Percentiles rank a stretch among this genome's conserved stretches.
Evolutionary conservation across 1,140 invertebrate genomes (phyloP).

Genomic region (Saccostrea cuccullata): DNA sequence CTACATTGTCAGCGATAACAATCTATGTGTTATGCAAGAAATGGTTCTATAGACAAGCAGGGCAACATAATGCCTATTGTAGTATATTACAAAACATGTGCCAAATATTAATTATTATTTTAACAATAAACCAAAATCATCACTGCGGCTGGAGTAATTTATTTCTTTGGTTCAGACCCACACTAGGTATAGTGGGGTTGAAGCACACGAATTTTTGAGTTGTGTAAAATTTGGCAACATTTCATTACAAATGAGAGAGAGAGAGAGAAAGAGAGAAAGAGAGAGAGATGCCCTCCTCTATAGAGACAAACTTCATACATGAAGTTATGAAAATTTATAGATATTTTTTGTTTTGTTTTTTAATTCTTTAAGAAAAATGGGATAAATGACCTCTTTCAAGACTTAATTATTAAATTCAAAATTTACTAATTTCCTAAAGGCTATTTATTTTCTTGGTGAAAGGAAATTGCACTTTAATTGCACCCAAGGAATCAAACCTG

Average conservation of each 20-base stretch:
- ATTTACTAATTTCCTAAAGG: too few species aligned
- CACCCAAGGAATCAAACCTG: too few species aligned
- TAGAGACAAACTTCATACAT: not conserved
- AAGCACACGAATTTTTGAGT: not conserved
- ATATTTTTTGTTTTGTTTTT: too few species aligned
- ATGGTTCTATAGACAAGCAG: not conserved
- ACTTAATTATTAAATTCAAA: too few species aligned
- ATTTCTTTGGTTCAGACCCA: not conserved
- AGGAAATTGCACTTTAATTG: too few species aligned
- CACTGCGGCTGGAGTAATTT: not conserved
- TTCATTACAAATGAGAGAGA: not conserved
- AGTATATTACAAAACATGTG: constrained; percentile 7
- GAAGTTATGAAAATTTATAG: too few species aligned
- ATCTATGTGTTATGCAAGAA: not conserved
- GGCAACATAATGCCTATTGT: not conserved
- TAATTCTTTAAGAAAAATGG: too few species aligned
- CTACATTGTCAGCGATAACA: not conserved
- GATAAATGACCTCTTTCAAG: too few species aligned
- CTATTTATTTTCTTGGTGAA: too few species aligned
- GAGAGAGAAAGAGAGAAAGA: constrained; percentile 41
- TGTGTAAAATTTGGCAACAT: too few species aligned
- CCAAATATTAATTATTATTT: constrained; percentile 35
- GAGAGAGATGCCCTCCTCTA: not conserved
- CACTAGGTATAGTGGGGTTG: not conserved
- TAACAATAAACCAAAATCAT: not conserved